These are phyloP conservation scores for Ibycter americanus DNA, from an alignment of 2,797 vertebrate genomes.

Conservation along the genomic window DNA sequence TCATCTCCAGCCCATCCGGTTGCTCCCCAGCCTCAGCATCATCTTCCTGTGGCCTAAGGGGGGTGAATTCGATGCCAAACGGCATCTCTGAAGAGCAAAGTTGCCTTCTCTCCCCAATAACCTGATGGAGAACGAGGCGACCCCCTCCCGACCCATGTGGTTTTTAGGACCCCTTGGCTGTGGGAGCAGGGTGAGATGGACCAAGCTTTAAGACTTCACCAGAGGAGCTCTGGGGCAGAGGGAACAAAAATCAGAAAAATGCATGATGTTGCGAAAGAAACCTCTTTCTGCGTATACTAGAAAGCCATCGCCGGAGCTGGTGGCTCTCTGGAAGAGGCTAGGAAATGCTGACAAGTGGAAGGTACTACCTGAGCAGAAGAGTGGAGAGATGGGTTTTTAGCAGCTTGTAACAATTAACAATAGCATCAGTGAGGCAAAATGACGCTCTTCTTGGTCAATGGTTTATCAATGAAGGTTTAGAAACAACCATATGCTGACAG, in stretches of 20 bases:
- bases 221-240: not conserved
- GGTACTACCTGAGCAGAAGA: not conserved
- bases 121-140: not conserved
- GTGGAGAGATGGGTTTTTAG: not conserved
- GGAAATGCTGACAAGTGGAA: not conserved
- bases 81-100: not conserved
- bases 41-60: rapidly evolving
- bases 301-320: not conserved
- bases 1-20: not conserved
- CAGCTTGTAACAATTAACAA: not conserved
- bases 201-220: rapidly evolving
- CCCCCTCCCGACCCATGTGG: not conserved
- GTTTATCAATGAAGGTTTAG: not conserved
- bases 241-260: not conserved
- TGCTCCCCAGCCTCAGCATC: not conserved
- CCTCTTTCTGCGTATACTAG: not conserved
- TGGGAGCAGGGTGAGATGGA: not conserved
- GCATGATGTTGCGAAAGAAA: not conserved
- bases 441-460: not conserved
- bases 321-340: not conserved
- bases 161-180: not conserved
- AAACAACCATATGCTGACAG: not conserved
- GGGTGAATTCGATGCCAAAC: not conserved
- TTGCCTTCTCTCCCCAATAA: not conserved
- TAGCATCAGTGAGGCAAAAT: not conserved